These are phyloP conservation scores for Malacoraja senta DNA, from an alignment of 2,797 vertebrate species.

Conservation along the genomic window DNA sequence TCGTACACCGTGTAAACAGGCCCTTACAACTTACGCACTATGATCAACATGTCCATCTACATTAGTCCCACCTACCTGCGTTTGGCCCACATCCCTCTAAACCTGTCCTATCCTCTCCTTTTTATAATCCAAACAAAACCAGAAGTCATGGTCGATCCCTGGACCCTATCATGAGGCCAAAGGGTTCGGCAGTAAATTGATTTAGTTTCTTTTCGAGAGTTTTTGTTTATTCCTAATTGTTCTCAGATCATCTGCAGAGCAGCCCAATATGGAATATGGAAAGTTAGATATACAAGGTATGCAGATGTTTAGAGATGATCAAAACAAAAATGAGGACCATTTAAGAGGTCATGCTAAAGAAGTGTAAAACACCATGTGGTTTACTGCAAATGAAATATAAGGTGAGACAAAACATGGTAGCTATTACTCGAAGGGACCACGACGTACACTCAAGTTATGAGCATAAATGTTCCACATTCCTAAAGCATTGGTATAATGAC, in stretches of 20 bases:
- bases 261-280: not conserved
- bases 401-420: too few species aligned
- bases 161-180: not conserved
- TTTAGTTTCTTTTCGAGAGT: not conserved
- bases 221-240: not conserved
- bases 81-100: too few species aligned
- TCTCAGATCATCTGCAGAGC: not conserved
- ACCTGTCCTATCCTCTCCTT: too few species aligned
- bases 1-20: too few species aligned
- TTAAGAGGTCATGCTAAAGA: not conserved
- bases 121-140: not conserved
- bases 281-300: not conserved
- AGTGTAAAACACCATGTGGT: not conserved
- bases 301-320: not conserved
- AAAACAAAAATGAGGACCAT: not conserved
- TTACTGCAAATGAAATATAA: not conserved
- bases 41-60: too few species aligned
- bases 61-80: too few species aligned
- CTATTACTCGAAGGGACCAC: not conserved
- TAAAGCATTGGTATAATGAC: not conserved
- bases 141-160: not conserved
- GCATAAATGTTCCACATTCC: not conserved
- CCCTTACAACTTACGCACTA: too few species aligned
- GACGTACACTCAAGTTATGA: not conserved
- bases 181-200: not conserved